Conservation (phyloP, 2,113 vertebrate species). For the Onychostruthus taczanowskii region DNA sequence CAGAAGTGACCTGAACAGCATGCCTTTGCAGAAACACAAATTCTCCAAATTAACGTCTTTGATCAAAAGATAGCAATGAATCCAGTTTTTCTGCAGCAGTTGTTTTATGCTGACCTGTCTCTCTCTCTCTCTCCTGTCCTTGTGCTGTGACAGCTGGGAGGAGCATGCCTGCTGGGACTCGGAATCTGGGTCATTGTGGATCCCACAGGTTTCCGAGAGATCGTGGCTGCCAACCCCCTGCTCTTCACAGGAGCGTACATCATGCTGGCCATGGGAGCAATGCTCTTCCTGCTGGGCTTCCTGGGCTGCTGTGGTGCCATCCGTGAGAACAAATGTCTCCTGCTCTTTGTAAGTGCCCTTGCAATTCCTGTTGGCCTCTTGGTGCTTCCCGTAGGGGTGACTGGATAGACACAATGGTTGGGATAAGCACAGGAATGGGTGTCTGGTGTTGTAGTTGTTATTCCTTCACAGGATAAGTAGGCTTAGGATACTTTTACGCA, state of each 20-base stretch:
- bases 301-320: constrained; percentile 93
- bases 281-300: constrained; percentile 93
- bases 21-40: background rate
- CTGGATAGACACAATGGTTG: background rate
- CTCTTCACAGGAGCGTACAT: constrained; percentile 88
- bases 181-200: constrained; percentile 92
- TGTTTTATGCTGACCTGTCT: background rate
- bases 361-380: background rate
- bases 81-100: background rate
- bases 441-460: background rate
- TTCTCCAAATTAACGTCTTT: background rate
- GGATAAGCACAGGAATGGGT: background rate
- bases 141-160: constrained; percentile 79
- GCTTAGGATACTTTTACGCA: background rate
- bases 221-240: constrained; percentile 87
- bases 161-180: constrained; percentile 84
- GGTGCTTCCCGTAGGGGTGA: background rate
- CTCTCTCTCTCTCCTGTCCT: background rate
- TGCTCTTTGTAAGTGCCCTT: constrained; percentile 85
- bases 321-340: constrained; percentile 90
- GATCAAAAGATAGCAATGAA: background rate
- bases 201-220: constrained; percentile 90
- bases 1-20: background rate
- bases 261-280: constrained; percentile 86
- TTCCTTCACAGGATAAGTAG: background rate